Conservation (phyloP, 2,797 vertebrate species). For the Danio tinwini region DNA sequence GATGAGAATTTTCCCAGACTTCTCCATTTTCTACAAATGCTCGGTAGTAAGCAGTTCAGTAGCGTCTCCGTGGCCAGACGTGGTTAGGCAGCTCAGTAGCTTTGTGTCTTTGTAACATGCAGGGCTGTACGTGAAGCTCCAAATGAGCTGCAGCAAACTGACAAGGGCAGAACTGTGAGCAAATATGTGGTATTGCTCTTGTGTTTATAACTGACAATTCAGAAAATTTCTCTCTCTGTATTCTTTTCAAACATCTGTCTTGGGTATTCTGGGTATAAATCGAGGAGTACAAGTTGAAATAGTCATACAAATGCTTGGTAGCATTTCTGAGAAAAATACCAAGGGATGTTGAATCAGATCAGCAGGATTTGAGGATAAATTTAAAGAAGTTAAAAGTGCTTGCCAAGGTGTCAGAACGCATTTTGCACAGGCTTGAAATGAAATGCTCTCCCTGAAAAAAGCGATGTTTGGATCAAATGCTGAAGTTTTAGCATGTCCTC, state of each 20-base stretch:
- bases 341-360: constrained; percentile 2
- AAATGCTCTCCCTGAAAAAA: constrained; percentile 6
- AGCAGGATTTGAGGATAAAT: neutral
- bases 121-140: constrained; percentile 42
- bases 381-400: neutral
- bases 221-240: neutral
- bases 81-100: constrained; percentile 57
- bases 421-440: constrained; percentile 8
- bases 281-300: neutral
- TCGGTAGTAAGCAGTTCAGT: constrained; percentile 25
- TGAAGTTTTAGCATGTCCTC: constrained; percentile 17
- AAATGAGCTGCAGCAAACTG: constrained; percentile 47
- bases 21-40: constrained; percentile 5
- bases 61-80: constrained; percentile 25
- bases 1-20: constrained; percentile 15
- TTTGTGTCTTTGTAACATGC: constrained; percentile 55
- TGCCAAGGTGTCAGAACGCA: neutral
- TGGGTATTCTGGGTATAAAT: constrained; percentile 8
- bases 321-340: constrained; percentile 3
- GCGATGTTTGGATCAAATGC: constrained; percentile 14
- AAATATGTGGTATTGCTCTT: constrained; percentile 52
- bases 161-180: constrained; percentile 37
- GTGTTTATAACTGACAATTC: constrained; percentile 2
- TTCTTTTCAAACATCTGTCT: constrained; percentile 2
- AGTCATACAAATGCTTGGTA: constrained; percentile 12